phyloP scores from a whole-genome alignment of 2,888 invertebrate species.

The Dascillus cervinus region DNA sequence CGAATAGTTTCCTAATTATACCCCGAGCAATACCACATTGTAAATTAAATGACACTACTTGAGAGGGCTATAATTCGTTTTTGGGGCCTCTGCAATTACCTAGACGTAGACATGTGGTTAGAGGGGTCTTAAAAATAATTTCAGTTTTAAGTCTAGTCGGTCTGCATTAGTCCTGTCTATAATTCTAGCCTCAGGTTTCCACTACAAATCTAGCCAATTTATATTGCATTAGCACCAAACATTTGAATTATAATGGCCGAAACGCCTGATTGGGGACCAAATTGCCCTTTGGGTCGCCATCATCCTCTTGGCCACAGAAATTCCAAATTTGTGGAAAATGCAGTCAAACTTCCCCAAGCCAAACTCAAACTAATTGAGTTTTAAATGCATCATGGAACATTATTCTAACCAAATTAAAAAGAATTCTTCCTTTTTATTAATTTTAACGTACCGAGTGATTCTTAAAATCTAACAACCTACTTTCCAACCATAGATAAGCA shows the following conservation, averaged over 20 bases:
- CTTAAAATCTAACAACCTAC: too few species aligned
- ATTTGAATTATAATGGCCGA: slow-evolving; percentile 26
- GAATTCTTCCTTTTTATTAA: too few species aligned
- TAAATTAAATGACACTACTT: slow-evolving; percentile 31
- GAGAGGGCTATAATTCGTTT: slow-evolving; percentile 28
- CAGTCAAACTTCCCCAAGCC: too few species aligned
- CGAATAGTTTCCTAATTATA: slow-evolving; percentile 2
- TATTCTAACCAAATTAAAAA: too few species aligned
- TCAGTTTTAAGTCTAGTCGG: slow-evolving; percentile 21
- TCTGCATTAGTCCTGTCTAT: slow-evolving; percentile 24
- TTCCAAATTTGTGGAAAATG: too few species aligned
- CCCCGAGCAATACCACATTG: slow-evolving; percentile 11
- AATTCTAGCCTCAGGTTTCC: slow-evolving; percentile 24
- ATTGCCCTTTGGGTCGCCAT: too few species aligned
- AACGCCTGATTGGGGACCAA: too few species aligned
- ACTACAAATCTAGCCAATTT: slow-evolving; percentile 26
- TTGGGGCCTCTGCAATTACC: slow-evolving; percentile 15
- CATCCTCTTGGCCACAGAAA: too few species aligned
- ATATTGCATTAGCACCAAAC: slow-evolving; percentile 22
- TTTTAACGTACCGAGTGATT: too few species aligned
- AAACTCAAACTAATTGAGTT: too few species aligned
- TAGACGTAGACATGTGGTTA: slow-evolving; percentile 16
- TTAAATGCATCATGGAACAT: too few species aligned
- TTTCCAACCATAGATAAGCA: too few species aligned
- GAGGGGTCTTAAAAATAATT: slow-evolving; percentile 16